Conservation (phyloP, 2,113 vertebrate genomes). For the Pleuronectes platessa region DNA sequence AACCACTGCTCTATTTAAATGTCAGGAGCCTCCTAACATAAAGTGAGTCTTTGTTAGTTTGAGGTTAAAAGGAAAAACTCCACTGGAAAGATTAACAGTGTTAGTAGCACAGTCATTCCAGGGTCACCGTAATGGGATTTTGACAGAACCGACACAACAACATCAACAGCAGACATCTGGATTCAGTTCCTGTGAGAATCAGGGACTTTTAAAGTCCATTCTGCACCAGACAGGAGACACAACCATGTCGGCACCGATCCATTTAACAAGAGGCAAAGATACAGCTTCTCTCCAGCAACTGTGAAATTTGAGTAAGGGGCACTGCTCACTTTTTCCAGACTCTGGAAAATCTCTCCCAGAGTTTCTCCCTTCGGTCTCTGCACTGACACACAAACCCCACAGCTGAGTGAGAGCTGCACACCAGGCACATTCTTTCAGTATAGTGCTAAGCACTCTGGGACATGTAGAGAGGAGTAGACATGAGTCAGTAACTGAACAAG, state of each 20-base stretch:
- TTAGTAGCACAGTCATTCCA: neutral
- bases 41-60: constrained; percentile 13
- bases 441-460: constrained; percentile 11
- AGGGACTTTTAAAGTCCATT: constrained; percentile 7
- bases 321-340: constrained; percentile 62
- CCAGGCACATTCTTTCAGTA: constrained; percentile 3
- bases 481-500: neutral
- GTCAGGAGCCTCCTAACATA: constrained; percentile 37
- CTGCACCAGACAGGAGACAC: constrained; percentile 11
- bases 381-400: constrained; percentile 13
- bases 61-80: constrained; percentile 29
- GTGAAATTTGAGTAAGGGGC: constrained; percentile 43
- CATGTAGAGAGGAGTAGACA: neutral
- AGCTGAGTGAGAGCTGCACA: neutral
- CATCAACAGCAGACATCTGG: constrained; percentile 23
- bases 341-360: constrained; percentile 49
- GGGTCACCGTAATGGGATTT: neutral
- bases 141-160: neutral
- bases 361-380: constrained; percentile 11
- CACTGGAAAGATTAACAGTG: constrained; percentile 4
- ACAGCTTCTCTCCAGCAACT: constrained; percentile 31
- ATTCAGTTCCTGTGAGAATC: constrained; percentile 3
- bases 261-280: constrained; percentile 2
- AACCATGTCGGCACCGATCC: neutral
- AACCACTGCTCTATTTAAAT: constrained; percentile 17